These are phyloP conservation scores for Sylvia borin DNA, from an alignment of 2,797 vertebrate species.

Conservation along the genomic window DNA sequence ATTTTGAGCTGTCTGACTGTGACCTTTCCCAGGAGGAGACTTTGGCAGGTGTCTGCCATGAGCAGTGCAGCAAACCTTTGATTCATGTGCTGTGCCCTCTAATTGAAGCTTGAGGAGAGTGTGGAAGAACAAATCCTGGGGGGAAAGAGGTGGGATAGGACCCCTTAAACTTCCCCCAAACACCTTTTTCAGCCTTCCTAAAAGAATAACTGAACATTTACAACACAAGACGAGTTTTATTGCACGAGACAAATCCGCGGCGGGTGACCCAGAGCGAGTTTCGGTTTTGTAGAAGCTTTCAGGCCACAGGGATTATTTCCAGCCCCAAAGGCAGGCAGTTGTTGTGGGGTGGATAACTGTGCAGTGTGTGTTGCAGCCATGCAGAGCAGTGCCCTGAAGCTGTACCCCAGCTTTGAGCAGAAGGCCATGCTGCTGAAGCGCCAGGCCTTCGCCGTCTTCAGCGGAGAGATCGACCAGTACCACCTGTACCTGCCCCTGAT, in stretches of 20 bases:
- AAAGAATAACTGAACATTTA: not conserved
- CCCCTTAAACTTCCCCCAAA: not conserved
- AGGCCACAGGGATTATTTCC: not conserved
- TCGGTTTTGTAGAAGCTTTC: not conserved
- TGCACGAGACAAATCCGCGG: fast-evolving
- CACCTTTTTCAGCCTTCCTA: not conserved
- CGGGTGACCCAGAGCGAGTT: not conserved
- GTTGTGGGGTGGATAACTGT: not conserved
- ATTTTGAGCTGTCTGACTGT: too few relatives aligned
- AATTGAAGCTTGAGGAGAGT: not conserved
- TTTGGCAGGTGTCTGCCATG: not conserved
- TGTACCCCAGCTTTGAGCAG: constrained; percentile 89
- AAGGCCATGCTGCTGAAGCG: constrained; percentile 96
- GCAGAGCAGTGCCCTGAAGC: constrained; percentile 94
- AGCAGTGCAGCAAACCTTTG: not conserved
- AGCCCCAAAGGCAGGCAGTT: not conserved
- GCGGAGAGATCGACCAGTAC: constrained; percentile 95
- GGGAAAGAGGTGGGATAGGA: not conserved
- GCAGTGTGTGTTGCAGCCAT: constrained; percentile 78
- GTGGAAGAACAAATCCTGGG: not conserved
- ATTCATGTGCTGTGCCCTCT: not conserved
- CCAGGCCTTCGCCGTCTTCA: constrained; percentile 95
- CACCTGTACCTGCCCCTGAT: constrained; percentile 97
- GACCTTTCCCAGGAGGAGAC: too few relatives aligned
- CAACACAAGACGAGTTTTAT: not conserved